These are phyloP conservation scores for Menidia beryllina DNA, from an alignment of 2,113 vertebrate species.

Conservation along the genomic window DNA sequence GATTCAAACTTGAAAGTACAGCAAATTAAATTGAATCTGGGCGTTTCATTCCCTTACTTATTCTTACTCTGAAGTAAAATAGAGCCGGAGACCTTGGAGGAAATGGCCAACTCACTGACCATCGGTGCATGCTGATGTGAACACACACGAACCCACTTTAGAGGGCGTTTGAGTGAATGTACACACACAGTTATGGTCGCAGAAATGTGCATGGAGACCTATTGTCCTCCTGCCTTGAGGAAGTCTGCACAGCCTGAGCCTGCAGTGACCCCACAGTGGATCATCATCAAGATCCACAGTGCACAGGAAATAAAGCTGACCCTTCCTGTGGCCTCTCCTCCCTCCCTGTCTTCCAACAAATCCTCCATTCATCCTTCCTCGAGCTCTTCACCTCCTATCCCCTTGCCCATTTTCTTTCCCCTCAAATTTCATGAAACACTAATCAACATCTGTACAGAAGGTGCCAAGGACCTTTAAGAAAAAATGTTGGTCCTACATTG, in stretches of 20 bases:
- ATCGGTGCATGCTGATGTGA: slow-evolving; percentile 2
- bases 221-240: slow-evolving; percentile 58
- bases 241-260: slow-evolving; percentile 45
- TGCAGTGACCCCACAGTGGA: slow-evolving; percentile 56
- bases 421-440: slow-evolving; percentile 4
- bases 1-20: slow-evolving; percentile 68
- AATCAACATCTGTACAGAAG: background rate
- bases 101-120: slow-evolving; percentile 36
- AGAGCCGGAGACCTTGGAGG: slow-evolving; percentile 57
- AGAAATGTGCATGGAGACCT: slow-evolving; percentile 48
- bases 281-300: slow-evolving; percentile 62
- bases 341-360: slow-evolving; percentile 30
- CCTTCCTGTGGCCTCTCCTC: slow-evolving; percentile 63
- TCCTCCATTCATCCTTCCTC: slow-evolving; percentile 45
- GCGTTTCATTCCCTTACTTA: slow-evolving; percentile 70
- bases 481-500: background rate
- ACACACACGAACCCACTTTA: slow-evolving; percentile 4
- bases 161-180: slow-evolving; percentile 13
- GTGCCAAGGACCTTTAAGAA: background rate
- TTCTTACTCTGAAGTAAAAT: slow-evolving; percentile 65
- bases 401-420: slow-evolving; percentile 33
- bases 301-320: slow-evolving; percentile 75
- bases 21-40: slow-evolving; percentile 62
- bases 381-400: slow-evolving; percentile 56
- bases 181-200: slow-evolving; percentile 26